Base-by-base conservation (phyloP, 2,113 vertebrate genomes). In the Sula dactylatra region DNA sequence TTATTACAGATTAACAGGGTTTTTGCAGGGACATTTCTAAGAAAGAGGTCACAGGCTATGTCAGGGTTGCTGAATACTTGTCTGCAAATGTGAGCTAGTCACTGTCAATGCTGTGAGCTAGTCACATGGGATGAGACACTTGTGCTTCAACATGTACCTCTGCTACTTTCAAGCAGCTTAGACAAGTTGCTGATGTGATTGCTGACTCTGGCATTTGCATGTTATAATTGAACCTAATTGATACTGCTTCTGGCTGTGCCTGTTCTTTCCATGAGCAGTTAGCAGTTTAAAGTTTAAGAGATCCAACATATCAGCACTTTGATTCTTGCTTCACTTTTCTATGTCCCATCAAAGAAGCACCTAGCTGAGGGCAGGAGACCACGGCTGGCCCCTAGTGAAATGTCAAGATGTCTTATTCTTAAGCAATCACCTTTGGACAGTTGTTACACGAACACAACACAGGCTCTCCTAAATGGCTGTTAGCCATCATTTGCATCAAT, bases 291-390 rank as follows among this genome's bases (percentile, higher is more conserved):
- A 67, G 79, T 95, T 81, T 82, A 88, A 95, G 59, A 85, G 45
- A 64, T 76, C 14, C 31, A 71, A 22, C 2, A 7, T 26, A n/a
- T 45, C 52, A 29, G 34, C 16, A 64, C 81, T 95, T 92, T 92
- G 70, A 82, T 85, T 86, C 49, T 44, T 94, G 47, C n/a, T 85
- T 96, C 93, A 88, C 76, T 92, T 97, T 97, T 82, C 94, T 92
- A 47, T 56, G 44, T 74, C 12, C 4, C 29, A 34, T 10, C 40
- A 86, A 80, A 14, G 9, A 67, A 71, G 45, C 29, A 94, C 34
- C 70, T 91, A 86, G 44, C 66, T 90, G 93, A 95, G 76, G 74
- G 73, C 78, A 94, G 92, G 59, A 95, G 31, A 86, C 66, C 29
- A 27, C 64, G 78, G 49, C 42, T 88, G 74, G 76, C 9, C n/a